Base-by-base conservation (phyloP, 2,888 invertebrate genomes). In the Bellardia bayeri region DNA sequence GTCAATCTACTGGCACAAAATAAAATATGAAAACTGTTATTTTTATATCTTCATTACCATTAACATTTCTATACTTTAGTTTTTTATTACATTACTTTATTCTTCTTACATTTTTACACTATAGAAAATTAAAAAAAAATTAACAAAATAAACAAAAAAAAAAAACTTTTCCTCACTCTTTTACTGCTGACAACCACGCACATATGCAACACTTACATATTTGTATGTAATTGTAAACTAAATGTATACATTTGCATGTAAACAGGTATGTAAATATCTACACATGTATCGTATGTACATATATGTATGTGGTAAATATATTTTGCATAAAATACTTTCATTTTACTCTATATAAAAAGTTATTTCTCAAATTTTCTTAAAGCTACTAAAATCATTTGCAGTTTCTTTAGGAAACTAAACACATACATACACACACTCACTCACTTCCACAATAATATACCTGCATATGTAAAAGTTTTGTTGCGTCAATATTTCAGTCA, bases 401-500 rank as follows among this genome's bases (percentile, higher is more conserved):
- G 8, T 54, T n/a, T 54, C 16, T 16, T 54, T 8, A 45, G 45
- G n/a, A n/a, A n/a, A n/a, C n/a, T n/a, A n/a, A 45, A 45, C 2
- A 45, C 1, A 63, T 3, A 63, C 13, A 30, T 61, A 37, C 37
- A 3, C 37, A 37, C 37, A 37, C 37, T 37, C 37, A 37, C 37
- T 23, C 23, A 23, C 23, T 23, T 23, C 1, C 1, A 23, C 23
- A 23, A 23, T 23, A 23, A 23, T 23, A 23, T 23, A 23, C 23
- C 0, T 23, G 1, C 37, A 6, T 6, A 37, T 33, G 63, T 37
- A 63, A 37, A n/a, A 37, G 37, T 63, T 63, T 37, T 45, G 11
- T 13, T 45, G 11, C 11, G 6, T 91, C 88, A 87, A 89, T 89
- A 91, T 91, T 91, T 90, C 58, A 71, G 83, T 88, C 91, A 91